These are phyloP conservation scores for Alouatta palliata DNA, from an alignment of 2,113 vertebrate species.

Conservation along the genomic window DNA sequence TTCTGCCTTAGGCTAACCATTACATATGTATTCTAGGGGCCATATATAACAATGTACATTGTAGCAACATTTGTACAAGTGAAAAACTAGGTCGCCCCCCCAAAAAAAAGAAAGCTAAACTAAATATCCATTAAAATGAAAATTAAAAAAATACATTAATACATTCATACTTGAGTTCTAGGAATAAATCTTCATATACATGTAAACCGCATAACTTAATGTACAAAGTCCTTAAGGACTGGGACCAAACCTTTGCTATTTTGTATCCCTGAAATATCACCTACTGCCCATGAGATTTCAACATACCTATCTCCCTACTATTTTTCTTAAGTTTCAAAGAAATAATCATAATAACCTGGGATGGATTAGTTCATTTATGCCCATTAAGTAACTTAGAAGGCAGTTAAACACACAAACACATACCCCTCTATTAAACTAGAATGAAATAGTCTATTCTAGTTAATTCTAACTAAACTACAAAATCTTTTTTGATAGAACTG, in stretches of 20 bases:
- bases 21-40: background rate
- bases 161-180: background rate
- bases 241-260: background rate
- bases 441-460: background rate
- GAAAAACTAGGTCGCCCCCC: background rate
- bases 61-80: background rate
- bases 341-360: background rate
- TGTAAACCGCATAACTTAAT: background rate
- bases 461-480: background rate
- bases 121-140: background rate
- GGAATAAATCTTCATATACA: background rate
- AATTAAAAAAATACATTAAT: background rate
- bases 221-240: background rate
- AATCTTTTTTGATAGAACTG: background rate
- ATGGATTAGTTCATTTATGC: background rate
- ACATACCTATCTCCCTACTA: background rate
- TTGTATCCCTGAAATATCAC: background rate
- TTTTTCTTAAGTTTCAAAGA: background rate
- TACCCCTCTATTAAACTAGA: background rate
- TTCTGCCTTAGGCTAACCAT: background rate
- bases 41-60: background rate
- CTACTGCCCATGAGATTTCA: background rate
- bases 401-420: background rate
- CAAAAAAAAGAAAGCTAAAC: background rate
- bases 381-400: background rate